Evolutionary conservation across 2,888 invertebrate genomes (phyloP), one percentile per base, ranked within the genome.

Genomic region (Drosophila kokeensis): DNA sequence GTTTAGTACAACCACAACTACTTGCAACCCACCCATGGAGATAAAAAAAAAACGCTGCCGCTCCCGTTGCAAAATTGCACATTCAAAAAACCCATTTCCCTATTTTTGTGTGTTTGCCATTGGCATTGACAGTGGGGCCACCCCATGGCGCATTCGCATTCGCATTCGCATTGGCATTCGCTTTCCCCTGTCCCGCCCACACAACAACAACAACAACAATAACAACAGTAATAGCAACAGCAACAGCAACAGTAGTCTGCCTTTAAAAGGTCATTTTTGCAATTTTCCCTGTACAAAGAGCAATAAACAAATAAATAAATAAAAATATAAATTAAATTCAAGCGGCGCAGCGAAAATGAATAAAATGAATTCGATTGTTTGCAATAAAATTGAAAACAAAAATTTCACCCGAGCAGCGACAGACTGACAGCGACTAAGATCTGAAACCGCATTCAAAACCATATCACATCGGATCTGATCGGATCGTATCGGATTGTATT

Each of bases 261-360:
- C 84, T 74, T 54, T 71, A 87, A 87, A 89, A 89, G 82, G 82
- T 84, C 59, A 76, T 73, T 75, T 57, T 62, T 34, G 40, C 58
- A 70, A 73, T 79, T 86, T 83, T 72, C 73, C 67, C 79, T 66
- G 53, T 53, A 58, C 48, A 48, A 21, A 50, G 27, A 18, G 6
- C 5, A 55, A n/a, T 7, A n/a, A 30, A 34, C 36, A 50, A 52
- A 24, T 27, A n/a, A 71, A 54, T 36, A 80, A 48, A 63, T 55
- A 42, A 65, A 48, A 32, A 63, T 57, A 69, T 70, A 69, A 73
- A 59, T 79, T 58, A 66, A 79, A 69, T 69, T 69, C 48, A 73
- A 62, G 62, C 68, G 18, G 38, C 36, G 50, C 40, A 62, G 57
- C 62, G 58, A 36, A 18, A 36, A 36, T 36, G 15, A 65, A 77